A percentile compares a stretch with the other conserved stretches of the same genome.
Conservation (phyloP, 1,140 invertebrate genomes). For the Ylistrum balloti region DNA sequence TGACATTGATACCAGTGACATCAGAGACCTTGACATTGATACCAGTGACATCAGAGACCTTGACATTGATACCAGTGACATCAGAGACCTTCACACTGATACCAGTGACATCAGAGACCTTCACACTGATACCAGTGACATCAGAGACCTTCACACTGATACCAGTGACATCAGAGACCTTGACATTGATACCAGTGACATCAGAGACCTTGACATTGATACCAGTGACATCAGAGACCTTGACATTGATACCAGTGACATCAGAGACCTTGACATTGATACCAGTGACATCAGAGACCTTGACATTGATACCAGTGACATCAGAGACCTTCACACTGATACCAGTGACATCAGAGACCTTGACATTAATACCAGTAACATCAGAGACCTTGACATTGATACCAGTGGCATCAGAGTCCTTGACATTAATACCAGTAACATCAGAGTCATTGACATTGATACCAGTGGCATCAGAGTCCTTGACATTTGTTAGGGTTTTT, state of each 20-base stretch:
- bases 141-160: background rate
- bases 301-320: background rate
- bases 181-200: background rate
- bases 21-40: background rate
- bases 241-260: background rate
- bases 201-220: background rate
- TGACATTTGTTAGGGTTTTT: too few species aligned
- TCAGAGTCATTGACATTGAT: too few species aligned
- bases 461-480: too few species aligned
- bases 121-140: background rate
- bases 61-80: background rate
- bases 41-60: background rate
- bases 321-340: background rate
- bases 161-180: background rate
- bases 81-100: background rate
- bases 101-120: background rate
- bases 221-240: background rate
- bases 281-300: background rate
- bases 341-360: background rate
- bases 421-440: too few species aligned
- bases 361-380: background rate
- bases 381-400: background rate
- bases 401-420: background rate
- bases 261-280: background rate
- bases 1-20: background rate